These are phyloP conservation scores for Paramisgurnus dabryanus DNA, from an alignment of 2,113 vertebrate genomes.

Conservation along the genomic window DNA sequence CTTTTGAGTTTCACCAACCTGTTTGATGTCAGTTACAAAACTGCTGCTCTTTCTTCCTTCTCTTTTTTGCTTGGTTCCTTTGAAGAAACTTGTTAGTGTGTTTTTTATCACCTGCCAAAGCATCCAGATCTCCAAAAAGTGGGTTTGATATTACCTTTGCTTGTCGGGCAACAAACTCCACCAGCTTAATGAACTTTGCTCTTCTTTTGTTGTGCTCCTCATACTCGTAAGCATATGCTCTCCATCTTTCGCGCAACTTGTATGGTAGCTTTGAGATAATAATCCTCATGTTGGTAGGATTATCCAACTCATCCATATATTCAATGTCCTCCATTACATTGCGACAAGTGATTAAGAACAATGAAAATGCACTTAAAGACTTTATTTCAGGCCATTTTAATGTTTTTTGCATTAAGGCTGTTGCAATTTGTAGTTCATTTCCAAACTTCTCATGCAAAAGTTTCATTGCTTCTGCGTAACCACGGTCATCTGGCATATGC, in stretches of 20 bases:
- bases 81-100: not conserved
- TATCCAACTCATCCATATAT: conserved; percentile 21
- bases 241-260: conserved; percentile 23
- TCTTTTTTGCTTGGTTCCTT: not conserved
- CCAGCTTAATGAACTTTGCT: conserved; percentile 9
- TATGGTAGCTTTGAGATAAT: conserved; percentile 29
- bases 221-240: not conserved
- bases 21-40: not conserved
- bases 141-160: conserved; percentile 17
- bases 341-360: conserved; percentile 9
- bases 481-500: conserved; percentile 12
- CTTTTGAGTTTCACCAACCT: not conserved
- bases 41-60: not conserved
- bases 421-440: conserved; percentile 23
- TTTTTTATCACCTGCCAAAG: not conserved
- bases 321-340: conserved; percentile 23
- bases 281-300: conserved; percentile 23
- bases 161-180: conserved; percentile 1
- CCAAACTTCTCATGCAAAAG: conserved; percentile 36
- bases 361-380: not conserved
- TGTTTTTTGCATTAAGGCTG: conserved; percentile 25
- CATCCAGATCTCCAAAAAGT: conserved; percentile 4
- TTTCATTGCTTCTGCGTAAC: conserved; percentile 24
- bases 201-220: not conserved
- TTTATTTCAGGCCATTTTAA: conserved; percentile 30